Conservation (phyloP, 1,140 invertebrate species). For the Psilanteris sp. region DNA sequence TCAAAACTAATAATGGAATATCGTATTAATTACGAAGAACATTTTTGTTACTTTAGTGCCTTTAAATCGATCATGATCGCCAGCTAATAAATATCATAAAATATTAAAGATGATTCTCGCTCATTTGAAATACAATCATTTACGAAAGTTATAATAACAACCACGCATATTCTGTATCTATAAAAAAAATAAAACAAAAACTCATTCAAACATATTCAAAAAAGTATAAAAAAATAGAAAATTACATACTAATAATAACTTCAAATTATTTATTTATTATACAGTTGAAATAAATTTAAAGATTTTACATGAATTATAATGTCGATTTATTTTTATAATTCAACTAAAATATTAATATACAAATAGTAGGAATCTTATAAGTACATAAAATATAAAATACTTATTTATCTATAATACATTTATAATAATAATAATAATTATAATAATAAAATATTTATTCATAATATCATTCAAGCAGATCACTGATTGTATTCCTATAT, state of each 20-base stretch:
- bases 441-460: conserved; percentile 29
- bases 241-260: no score
- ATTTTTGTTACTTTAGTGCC: no score
- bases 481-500: conserved; percentile 46
- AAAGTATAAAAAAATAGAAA: neutral
- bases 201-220: neutral
- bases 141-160: no score
- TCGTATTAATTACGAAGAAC: no score
- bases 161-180: no score
- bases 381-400: conserved; percentile 56
- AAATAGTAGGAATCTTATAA: conserved; percentile 33
- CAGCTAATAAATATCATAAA: no score
- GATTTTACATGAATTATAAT: conserved; percentile 13
- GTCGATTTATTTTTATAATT: conserved; percentile 15
- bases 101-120: no score
- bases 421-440: conserved; percentile 18
- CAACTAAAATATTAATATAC: conserved; percentile 36
- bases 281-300: no score
- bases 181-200: neutral
- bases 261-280: no score
- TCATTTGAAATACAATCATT: no score
- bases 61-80: no score
- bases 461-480: conserved; percentile 61
- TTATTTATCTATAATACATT: conserved; percentile 13
- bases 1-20: no score